A percentile compares a stretch with the other conserved stretches of the same genome.
Evolutionary conservation across 2,888 invertebrate genomes (phyloP).

Genomic region (Therioaphis trifolii): DNA sequence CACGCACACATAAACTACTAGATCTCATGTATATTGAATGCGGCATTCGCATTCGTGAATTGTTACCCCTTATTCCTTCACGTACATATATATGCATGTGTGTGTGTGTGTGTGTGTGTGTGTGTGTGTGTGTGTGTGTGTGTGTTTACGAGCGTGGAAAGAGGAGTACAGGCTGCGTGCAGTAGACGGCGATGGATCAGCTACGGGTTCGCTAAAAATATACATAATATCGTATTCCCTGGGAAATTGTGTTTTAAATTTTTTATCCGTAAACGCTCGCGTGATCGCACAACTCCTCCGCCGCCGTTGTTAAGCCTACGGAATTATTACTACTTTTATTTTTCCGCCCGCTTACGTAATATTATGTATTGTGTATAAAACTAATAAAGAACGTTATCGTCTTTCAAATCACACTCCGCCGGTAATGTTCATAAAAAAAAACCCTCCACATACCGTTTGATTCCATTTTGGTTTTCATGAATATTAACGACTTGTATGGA

Average conservation of each 20-base stretch:
- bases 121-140: no score
- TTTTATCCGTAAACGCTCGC: constrained; percentile 5
- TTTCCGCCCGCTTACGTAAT: no score
- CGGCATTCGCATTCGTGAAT: background rate
- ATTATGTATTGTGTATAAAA: no score
- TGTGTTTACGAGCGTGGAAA: no score
- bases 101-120: background rate
- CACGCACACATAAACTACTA: background rate
- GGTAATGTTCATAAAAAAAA: background rate
- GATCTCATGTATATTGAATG: constrained; percentile 40
- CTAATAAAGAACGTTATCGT: no score
- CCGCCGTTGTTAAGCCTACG: background rate
- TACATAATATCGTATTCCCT: background rate
- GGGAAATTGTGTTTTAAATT: constrained; percentile 51
- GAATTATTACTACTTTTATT: background rate
- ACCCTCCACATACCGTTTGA: no score
- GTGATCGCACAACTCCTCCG: background rate
- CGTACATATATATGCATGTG: background rate
- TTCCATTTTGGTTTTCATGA: background rate
- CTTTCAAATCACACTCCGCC: no score
- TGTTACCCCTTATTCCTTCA: background rate
- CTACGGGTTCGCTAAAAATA: background rate
- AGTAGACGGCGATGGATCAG: no score
- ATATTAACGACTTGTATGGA: background rate
- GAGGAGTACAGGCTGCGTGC: background rate